Conservation (phyloP, 1,140 invertebrate genomes). For the Drosophila biarmipes region DNA sequence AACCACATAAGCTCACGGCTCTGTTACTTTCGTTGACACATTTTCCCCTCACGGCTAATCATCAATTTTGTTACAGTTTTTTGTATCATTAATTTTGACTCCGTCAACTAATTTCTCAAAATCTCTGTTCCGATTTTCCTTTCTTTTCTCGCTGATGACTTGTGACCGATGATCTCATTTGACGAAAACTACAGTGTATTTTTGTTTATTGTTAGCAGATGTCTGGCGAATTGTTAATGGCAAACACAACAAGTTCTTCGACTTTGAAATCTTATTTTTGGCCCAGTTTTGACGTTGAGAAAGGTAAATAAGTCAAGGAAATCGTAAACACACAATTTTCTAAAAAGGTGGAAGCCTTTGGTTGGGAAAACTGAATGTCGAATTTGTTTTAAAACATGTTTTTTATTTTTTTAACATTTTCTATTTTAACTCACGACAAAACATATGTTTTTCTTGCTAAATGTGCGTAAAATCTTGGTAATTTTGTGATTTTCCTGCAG, state of each 20-base stretch:
- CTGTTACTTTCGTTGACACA: conserved; percentile 76
- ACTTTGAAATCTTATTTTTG: conserved; percentile 39
- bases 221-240: conserved; percentile 53
- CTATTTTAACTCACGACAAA: too few relatives aligned
- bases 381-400: not conserved
- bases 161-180: conserved; percentile 67
- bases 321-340: conserved; percentile 51
- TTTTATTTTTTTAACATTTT: too few relatives aligned
- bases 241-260: conserved; percentile 24
- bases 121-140: conserved; percentile 27
- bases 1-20: conserved; percentile 20
- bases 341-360: conserved; percentile 9
- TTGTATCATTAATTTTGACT: conserved; percentile 32
- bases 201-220: conserved; percentile 67
- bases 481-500: not conserved
- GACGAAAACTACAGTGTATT: conserved; percentile 53
- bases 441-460: too few relatives aligned
- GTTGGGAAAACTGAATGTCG: not conserved
- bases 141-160: conserved; percentile 40
- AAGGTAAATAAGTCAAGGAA: conserved; percentile 76
- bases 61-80: conserved; percentile 47
- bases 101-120: conserved; percentile 25
- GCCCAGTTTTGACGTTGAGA: conserved; percentile 27
- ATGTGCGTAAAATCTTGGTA: too few relatives aligned
- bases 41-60: conserved; percentile 57